Percentiles rank a stretch among this genome's conserved stretches.
Conservation (phyloP, 2,888 invertebrate species). For the Pemphredon lugubris region DNA sequence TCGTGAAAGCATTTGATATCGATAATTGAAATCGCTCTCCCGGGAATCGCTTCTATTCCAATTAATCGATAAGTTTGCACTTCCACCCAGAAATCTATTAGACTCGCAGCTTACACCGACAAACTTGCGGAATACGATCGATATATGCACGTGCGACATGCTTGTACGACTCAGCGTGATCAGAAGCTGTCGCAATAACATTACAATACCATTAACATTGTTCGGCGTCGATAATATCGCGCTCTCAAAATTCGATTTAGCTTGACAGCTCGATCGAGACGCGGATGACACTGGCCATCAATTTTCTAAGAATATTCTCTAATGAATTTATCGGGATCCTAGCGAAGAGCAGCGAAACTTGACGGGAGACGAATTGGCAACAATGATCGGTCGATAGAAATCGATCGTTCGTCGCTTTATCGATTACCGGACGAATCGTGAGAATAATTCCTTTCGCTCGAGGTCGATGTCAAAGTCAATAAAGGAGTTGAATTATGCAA, state of each 20-base stretch:
- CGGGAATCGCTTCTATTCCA: conserved; percentile 30
- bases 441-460: conserved; percentile 24
- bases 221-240: conserved; percentile 4
- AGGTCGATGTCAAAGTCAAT: conserved; percentile 37
- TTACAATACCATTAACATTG: conserved; percentile 23
- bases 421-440: conserved; percentile 13
- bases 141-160: conserved; percentile 59
- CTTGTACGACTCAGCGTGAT: conserved; percentile 64
- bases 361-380: too few species aligned
- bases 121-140: conserved; percentile 57
- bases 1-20: conserved; percentile 8
- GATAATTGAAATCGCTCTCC: conserved; percentile 21
- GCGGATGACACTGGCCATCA: too few species aligned
- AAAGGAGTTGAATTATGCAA: conserved; percentile 53
- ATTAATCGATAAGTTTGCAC: conserved; percentile 53
- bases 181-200: conserved; percentile 32
- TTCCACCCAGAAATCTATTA: conserved; percentile 51
- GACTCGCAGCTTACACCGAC: conserved; percentile 50
- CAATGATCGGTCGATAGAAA: too few species aligned
- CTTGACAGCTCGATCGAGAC: not conserved
- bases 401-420: not conserved
- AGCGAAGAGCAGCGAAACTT: too few species aligned
- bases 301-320: not conserved
- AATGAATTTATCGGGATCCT: not conserved
- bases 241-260: not conserved